A percentile compares a stretch with the other conserved stretches of the same genome.
These are phyloP conservation scores for Anguilla pacifica DNA, from an alignment of 2,797 vertebrate genomes.

Conservation along the genomic window DNA sequence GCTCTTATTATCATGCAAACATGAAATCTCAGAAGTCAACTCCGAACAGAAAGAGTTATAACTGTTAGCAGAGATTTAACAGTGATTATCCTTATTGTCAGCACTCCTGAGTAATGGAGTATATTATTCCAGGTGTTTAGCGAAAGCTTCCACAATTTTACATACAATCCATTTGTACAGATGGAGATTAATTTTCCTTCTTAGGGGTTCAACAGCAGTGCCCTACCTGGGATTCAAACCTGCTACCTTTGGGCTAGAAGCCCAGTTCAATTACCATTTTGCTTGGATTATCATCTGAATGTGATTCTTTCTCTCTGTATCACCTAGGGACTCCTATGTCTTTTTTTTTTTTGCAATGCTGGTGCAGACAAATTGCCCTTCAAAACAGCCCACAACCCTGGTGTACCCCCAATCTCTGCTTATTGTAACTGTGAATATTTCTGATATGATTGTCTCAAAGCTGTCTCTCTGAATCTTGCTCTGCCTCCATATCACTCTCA, in stretches of 20 bases:
- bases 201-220: background rate
- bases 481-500: background rate
- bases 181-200: background rate
- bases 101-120: constrained; percentile 33
- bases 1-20: constrained; percentile 41
- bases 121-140: background rate
- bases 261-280: background rate
- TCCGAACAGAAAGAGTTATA: constrained; percentile 37
- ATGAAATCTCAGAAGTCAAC: constrained; percentile 42
- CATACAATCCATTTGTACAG: background rate
- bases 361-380: constrained; percentile 52
- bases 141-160: background rate
- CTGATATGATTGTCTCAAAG: background rate
- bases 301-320: background rate
- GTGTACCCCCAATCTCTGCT: background rate
- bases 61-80: constrained; percentile 52
- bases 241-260: background rate
- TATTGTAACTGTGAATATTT: background rate
- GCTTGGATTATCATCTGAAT: background rate
- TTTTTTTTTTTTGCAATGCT: constrained; percentile 1
- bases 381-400: background rate
- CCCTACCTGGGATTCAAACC: background rate
- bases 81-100: constrained; percentile 20
- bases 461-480: background rate
- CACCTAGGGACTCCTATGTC: background rate